Base-by-base conservation (phyloP, 1,140 invertebrate species). In the Agrilus planipennis region DNA sequence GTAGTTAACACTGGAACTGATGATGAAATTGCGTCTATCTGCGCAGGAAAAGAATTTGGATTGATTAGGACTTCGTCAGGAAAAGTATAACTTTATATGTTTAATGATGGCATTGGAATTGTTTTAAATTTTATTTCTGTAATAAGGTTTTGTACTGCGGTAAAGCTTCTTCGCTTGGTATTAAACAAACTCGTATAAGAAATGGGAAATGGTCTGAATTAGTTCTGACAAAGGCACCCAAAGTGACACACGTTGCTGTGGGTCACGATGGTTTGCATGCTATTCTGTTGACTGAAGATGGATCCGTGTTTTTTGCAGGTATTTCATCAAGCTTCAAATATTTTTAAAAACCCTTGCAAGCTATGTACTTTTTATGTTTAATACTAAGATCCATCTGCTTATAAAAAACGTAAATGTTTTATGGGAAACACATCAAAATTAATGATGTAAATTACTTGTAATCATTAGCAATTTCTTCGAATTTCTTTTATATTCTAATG, bases 241-340 rank as follows among this genome's bases (percentile, higher is more conserved):
- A 78, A 53, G 77, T 90, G 41, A 60, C 72, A 0, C 77, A 92
- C 62, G 74, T 90, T 47, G 79, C 87, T 0, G 77, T 90, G 12
- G 92, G 92, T 1, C 92, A 96, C 58, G 92, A 97, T 56, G 90
- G 90, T 7, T 75, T 86, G 21, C 91, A 96, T 67, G 86, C 83
- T 0, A 66, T 95, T 32, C 61, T 96, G 3, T 70, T 96, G 4
- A 74, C 87, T 30, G 89, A 94, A 46, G 90, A 94, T 62, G 92
- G 91, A 0, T 77, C 77, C 5, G 84, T 88, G 1, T 81, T 81
- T 54, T 92, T 91, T 70, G 79, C 80, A 12, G 86, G 62, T 62
- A 47, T 45, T 12, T 36, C 3, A 27, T 12, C 7, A 27, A 27
- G 23, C 23, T 17, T 28, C 11, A 14, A n/a, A n/a, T n/a, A n/a